phyloP scores from a whole-genome alignment of 2,888 invertebrate genomes.

The Germaria angustata region DNA sequence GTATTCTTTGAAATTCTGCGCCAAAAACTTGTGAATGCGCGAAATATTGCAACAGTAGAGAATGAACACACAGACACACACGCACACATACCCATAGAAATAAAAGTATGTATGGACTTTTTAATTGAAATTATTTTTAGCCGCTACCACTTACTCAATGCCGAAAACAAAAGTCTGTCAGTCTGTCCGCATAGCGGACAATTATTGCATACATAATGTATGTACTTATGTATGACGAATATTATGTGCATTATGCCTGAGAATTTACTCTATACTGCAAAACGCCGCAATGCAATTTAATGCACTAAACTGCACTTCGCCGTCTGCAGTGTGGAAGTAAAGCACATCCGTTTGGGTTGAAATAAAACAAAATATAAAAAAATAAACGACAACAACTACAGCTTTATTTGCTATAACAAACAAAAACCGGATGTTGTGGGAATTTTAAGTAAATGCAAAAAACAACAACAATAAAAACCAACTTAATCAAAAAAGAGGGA shows the following conservation, averaged over 20 bases:
- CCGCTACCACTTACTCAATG: slow-evolving; percentile 5
- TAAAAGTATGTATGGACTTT: background rate
- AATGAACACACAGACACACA: background rate
- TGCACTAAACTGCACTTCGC: slow-evolving; percentile 23
- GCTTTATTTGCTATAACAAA: slow-evolving; percentile 53
- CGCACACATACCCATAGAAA: background rate
- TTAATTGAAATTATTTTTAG: slow-evolving; percentile 14
- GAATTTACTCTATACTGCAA: slow-evolving; percentile 16
- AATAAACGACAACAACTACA: slow-evolving; percentile 25
- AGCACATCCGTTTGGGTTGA: slow-evolving; percentile 61
- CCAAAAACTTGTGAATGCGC: background rate
- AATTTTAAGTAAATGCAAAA: slow-evolving; percentile 61
- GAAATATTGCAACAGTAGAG: background rate
- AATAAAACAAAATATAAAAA: slow-evolving; percentile 16
- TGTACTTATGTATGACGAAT: background rate
- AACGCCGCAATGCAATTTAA: slow-evolving; percentile 32
- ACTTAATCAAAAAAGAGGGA: slow-evolving; percentile 25
- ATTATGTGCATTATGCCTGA: slow-evolving; percentile 8
- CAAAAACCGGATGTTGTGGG: slow-evolving; percentile 67
- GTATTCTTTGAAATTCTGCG: background rate
- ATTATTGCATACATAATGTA: slow-evolving; percentile 48
- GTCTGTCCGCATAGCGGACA: slow-evolving; percentile 6
- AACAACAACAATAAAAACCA: slow-evolving; percentile 26
- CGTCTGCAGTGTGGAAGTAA: slow-evolving; percentile 63
- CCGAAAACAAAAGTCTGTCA: slow-evolving; percentile 7